Base-by-base conservation (phyloP, 2,888 invertebrate genomes). In the Prosapia bicincta region DNA sequence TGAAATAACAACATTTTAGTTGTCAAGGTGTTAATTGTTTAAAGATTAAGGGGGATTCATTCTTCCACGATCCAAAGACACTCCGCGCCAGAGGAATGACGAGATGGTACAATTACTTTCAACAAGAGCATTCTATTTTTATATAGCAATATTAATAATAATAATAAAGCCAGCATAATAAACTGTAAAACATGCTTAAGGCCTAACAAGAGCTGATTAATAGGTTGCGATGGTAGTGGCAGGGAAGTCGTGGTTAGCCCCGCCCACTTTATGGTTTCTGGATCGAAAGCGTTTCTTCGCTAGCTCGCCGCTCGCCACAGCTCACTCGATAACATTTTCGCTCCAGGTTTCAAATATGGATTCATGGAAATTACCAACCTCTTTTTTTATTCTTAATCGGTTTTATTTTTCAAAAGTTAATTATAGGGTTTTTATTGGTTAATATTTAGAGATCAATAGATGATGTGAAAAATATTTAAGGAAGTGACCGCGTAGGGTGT, bases 291-390 rank as follows among this genome's bases (percentile, higher is more conserved):
- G 66, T 38, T 38, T 38, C 54, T 54, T 54, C 54, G 54, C 54
- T 54, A 54, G 54, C 20, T 54, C 69, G 54, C 26, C 26, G 54
- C 26, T 26, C 26, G 24, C 26, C 69, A 43, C 65, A 54, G 54
- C 20, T 54, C 54, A 54, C 69, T 69, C 69, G 74, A 74, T 74
- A 74, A 74, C 74, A 66, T 74, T 74, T 73, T 74, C 74, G 74
- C 74, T 74, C 74, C 74, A 23, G 74, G 74, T 74, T 74, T 74
- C 74, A 74, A 74, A 74, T 74, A 74, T 74, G 74, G 74, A 74
- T 74, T 74, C 74, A 74, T 74, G 74, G 74, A 74, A 74, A 74
- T 74, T 74, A 74, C 74, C 74, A 69, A 43, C 74, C 24, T 67
- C 65, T 28, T 66, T 69, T 30, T 74, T 69, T 69, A 69, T 74